phyloP scores from a whole-genome alignment of 2,113 vertebrate species.

The Oxyruncus cristatus region DNA sequence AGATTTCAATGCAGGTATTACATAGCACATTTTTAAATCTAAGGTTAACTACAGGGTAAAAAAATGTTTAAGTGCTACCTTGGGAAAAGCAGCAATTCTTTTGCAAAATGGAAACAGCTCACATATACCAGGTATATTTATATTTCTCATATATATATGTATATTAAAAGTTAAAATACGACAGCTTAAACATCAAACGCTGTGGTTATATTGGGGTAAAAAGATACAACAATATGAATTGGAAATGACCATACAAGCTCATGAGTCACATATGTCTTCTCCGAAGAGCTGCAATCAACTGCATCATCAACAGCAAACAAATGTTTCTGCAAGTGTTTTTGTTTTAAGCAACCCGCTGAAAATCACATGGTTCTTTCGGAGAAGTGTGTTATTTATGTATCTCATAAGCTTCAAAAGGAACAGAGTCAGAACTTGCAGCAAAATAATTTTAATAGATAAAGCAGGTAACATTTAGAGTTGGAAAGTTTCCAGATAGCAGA shows the following conservation, averaged over 20 bases:
- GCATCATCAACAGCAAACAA: background rate
- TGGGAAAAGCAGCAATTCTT: slow-evolving; percentile 26
- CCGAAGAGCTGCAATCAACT: background rate
- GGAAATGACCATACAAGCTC: background rate
- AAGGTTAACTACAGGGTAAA: background rate
- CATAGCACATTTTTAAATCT: background rate
- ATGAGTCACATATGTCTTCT: background rate
- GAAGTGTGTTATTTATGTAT: slow-evolving; percentile 15
- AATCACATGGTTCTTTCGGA: background rate
- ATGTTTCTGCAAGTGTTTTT: slow-evolving; percentile 31
- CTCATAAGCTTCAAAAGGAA: slow-evolving; percentile 44
- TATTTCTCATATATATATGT: background rate
- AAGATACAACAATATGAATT: background rate
- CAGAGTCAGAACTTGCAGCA: background rate
- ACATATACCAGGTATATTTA: background rate
- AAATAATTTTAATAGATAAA: background rate
- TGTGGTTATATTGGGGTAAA: background rate
- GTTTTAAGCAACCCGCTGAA: slow-evolving; percentile 32
- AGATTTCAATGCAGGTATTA: background rate
- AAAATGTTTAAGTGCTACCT: background rate
- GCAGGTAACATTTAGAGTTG: background rate
- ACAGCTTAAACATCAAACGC: background rate
- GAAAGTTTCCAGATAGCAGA: background rate
- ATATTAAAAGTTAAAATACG: background rate
- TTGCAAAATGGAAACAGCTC: background rate